Base-by-base conservation (phyloP, 2,888 invertebrate genomes). In the Himalopsyche japonica region DNA sequence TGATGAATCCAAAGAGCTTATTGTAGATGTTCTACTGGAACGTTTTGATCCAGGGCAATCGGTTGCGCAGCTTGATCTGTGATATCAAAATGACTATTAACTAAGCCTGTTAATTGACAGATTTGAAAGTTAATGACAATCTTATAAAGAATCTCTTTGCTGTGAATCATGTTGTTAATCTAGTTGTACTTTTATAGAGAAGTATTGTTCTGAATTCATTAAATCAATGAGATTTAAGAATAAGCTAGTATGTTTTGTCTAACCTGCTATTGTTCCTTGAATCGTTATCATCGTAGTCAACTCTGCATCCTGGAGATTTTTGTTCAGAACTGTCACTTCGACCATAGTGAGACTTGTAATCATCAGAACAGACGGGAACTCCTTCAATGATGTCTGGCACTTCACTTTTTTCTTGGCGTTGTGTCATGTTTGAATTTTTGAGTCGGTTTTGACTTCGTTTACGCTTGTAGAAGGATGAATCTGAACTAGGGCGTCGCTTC, bases 361-460 rank as follows among this genome's bases (percentile, higher is more conserved):
- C 91, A 7, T 90, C 90, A 0, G 91, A 90, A 84, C 92, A 92
- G 0, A 92, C 92, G 0, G 92, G 92, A 3, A 93, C 92, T 0
- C 92, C 92, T 84, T 93, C 92, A 27, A 93, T 93, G 2, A 93
- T 93, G 83, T 93, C 92, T 0, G 92, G 92, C 4, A 92, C 92
- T 87, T 92, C 92, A 37, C 89, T 92, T 87, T 92, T 92, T 87
- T 93, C 92, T 76, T 91, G 89, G 85, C 91, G 91, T 87, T 90
- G 91, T n/a, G 20, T 27, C 24, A 15, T 15, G 15, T 70, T 79
- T 86, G 92, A 91, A 87, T 90, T 89, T 6, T 92, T 89, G 18
- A 91, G 88, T 48, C 92, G 89, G 8, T 90, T 89, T 86, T 91
- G 91, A 1, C 90, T 88, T 83, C 92, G 91, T 87, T 90, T 91